Base-by-base conservation (phyloP, 2,113 vertebrate genomes). In the Xerus inauris region DNA sequence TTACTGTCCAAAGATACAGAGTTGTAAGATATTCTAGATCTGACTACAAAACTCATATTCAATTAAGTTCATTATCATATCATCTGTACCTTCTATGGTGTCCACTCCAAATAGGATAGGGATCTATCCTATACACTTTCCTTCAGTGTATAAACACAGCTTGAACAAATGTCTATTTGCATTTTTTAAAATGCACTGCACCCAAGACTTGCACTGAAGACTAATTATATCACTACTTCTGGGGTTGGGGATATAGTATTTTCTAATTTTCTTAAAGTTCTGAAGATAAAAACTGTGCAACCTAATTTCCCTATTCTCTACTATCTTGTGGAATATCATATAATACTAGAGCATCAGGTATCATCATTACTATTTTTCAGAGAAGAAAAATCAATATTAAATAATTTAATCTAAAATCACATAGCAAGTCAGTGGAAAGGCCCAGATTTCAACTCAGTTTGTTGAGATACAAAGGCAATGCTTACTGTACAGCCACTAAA, bases 401-500 rank as follows among this genome's bases (percentile, higher is more conserved):
- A 51, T 64, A 7, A 65, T 85, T 85, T 92, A 11, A 62, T 77
- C n/a, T 67, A 71, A 94, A 92, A 14, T 54, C 51, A 87, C 35
- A 80, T 20, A 91, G 12, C 22, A 59, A 65, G 19, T n/a, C 65
- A 85, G 14, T 28, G 8, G 22, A 92, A 81, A 47, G 94, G 47
- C 24, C n/a, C 92, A 42, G 40, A 91, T 73, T 95, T 89, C 95
- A 89, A 75, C n/a, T 84, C 12, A 69, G 0, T 24, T 80, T 95
- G 26, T 72, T 28, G 3, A 42, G 8, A 22, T 77, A 12, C 75
- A 94, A 76, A 72, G n/a, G 6, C 38, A 95, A 54, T 45, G 42
- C 4, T 47, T 95, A 62, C 59, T 94, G 89, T 89, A 76, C 0
- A 67, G 11, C 64, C 77, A 94, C 14, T 65, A 65, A 87, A 73